phyloP scores from a whole-genome alignment of 2,797 vertebrate genomes.

The Chromis chromis region DNA sequence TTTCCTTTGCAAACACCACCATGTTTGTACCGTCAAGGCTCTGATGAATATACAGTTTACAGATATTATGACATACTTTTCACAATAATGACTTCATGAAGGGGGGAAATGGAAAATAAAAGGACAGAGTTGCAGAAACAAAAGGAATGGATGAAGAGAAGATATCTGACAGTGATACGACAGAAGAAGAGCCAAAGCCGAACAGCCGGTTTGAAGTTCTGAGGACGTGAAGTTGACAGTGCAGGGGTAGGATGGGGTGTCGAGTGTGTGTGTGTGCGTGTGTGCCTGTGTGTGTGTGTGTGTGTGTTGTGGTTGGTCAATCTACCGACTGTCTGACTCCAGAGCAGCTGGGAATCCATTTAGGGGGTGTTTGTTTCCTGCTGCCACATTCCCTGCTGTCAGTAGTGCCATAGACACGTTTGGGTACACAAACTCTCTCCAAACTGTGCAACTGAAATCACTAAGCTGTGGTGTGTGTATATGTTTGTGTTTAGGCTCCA shows the following conservation, averaged over 20 bases:
- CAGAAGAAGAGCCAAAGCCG: conserved; percentile 9
- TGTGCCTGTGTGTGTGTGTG: conserved; percentile 44
- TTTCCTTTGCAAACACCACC: conserved; percentile 20
- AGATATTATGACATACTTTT: conserved; percentile 22
- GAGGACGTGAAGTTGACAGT: conserved; percentile 14
- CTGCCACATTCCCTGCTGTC: conserved; percentile 76
- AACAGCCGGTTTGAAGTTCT: conserved; percentile 29
- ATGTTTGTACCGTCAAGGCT: neutral
- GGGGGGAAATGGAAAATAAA: neutral
- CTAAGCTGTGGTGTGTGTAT: conserved; percentile 14
- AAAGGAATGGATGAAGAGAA: neutral
- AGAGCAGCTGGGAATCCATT: conserved; percentile 83
- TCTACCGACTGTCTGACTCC: conserved; percentile 76
- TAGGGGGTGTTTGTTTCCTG: conserved; percentile 76
- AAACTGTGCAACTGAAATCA: neutral
- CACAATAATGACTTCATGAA: conserved; percentile 23
- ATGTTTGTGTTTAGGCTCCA: conserved; percentile 70
- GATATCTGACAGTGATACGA: conserved; percentile 32
- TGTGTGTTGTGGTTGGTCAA: conserved; percentile 51
- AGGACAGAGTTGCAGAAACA: neutral
- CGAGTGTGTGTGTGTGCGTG: conserved; percentile 42
- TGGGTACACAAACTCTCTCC: conserved; percentile 28
- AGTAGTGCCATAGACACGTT: conserved; percentile 50
- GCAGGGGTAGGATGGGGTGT: conserved; percentile 21
- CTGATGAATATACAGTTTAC: conserved; percentile 8